Base-by-base conservation (phyloP, 2,113 vertebrate genomes). In the Arizona elegans region DNA sequence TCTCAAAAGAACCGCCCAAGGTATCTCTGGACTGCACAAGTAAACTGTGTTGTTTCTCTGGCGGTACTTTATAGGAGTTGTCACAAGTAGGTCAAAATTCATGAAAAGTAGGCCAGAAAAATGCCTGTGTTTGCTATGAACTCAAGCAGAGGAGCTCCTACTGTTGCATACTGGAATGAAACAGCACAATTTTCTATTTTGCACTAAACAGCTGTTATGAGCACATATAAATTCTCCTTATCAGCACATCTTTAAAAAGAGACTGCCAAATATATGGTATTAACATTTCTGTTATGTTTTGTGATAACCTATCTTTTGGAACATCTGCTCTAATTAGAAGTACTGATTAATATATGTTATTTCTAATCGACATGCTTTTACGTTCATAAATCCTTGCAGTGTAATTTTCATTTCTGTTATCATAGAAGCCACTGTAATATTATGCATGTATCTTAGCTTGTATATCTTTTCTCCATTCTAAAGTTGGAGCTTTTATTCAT, bases 61-160 rank as follows among this genome's bases (percentile, higher is more conserved):
- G 19, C 85, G 17, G 24, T 86, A 93, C 21, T 88, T 92, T 54
- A 81, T 65, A 58, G 23, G 87, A 29, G 50, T 50, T 89, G 90
- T 93, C 90, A 89, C 54, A 93, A 93, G 54, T 90, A 89, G 87
- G 90, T 24, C 87, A 86, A 24, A 33, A 43, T 62, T 29, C 65
- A 65, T 54, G 47, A 53, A 89, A 93, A 89, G 19, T 86, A 88
- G 93, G 87, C 10, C 93, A 93, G 90, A 92, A 86, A 23, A 85
- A 21, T 89, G 55, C n/a, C 38, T 54, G 9, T 54, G 55, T 52
- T 58, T n/a, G 21, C 87, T 89, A 33, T 86, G 50, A 86, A 47
- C 15, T 54, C 87, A 86, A 21, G 87, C n/a, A 19, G n/a, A 93
- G 17, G 24, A 89, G 54, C 11, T 91, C 38, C n/a, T 5, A 85